Evolutionary conservation across 2,888 invertebrate species (phyloP), one percentile per base, ranked within the genome.

Genomic region (Pammene aurita): DNA sequence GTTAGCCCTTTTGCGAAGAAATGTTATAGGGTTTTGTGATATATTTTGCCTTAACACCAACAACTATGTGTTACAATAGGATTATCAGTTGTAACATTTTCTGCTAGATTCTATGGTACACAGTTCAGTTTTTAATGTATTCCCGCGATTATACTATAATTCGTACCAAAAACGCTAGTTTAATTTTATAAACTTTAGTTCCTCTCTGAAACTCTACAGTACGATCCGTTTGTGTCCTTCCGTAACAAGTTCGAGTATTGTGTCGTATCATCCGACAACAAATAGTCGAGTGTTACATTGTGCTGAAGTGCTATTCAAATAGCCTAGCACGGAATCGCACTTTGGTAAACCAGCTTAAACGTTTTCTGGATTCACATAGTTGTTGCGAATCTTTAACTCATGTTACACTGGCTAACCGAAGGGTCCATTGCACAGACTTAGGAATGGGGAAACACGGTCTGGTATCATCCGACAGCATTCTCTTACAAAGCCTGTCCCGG

Each of bases 401-500:
- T 11, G 18, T 18, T 26, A 26, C 2, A 48, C 4, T 26, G 26
- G 13, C 11, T 11, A 26, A 7, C 26, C 50, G 9, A 7, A 5
- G 18, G 18, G 16, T 16, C 0, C 0, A 16, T 9, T 48, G 16
- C 0, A 7, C 10, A 18, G 41, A 10, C 10, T 16, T 9, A 5
- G 48, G 52, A 52, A 52, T 52, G 14, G 46, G 14, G 0, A 13
- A 5, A 50, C 13, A 26, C 50, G 48, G 48, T 16, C 48, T 52
- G n/a, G 14, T 58, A 44, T 58, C 34, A 58, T 44, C 44, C 26
- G 7, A 13, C n/a, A 13, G 48, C 7, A 61, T 50, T 10, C 35
- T 61, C 60, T 13, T 18, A n/a, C 18, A 62, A 62, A 52, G 62
- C 62, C 41, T 62, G 62, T 41, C 52, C 41, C 41, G 41, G 50